Conservation (phyloP, 2,797 vertebrate species). For the Limnodromus scolopaceus region DNA sequence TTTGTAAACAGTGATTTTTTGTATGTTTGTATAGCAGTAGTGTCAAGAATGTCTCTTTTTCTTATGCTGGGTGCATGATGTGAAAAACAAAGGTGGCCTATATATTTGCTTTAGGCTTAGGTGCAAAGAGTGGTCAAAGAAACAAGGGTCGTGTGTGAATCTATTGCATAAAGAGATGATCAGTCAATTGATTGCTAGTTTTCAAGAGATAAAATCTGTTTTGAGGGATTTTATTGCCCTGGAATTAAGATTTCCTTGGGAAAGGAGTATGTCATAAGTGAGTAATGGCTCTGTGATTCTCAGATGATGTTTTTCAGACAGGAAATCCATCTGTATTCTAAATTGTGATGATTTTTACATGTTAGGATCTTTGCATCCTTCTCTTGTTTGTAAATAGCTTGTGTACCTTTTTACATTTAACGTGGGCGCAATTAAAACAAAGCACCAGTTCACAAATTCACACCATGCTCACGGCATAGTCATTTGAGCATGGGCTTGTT, state of each 20-base stretch:
- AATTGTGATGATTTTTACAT: not conserved
- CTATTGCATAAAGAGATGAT: not conserved
- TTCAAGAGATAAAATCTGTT: not conserved
- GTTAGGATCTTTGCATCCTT: not conserved
- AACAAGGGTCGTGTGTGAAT: not conserved
- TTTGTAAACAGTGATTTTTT: not conserved
- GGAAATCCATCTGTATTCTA: not conserved
- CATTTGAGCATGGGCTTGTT: not conserved
- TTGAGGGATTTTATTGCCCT: not conserved
- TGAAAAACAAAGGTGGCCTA: not conserved
- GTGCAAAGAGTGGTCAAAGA: not conserved
- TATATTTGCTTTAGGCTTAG: not conserved
- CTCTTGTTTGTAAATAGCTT: not conserved
- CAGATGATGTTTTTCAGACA: not conserved
- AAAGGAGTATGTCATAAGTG: not conserved
- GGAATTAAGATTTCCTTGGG: not conserved
- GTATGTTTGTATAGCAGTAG: not conserved
- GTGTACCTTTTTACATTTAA: not conserved
- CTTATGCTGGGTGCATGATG: not conserved
- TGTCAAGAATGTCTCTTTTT: not conserved
- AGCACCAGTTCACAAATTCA: not conserved
- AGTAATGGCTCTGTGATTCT: not conserved
- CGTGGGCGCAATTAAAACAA: not conserved
- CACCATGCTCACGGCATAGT: accelerated
- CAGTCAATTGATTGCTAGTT: not conserved